Evolutionary conservation across 2,888 invertebrate species (phyloP), one percentile per base, ranked within the genome.

Genomic region (Opisthograptis luteolata): DNA sequence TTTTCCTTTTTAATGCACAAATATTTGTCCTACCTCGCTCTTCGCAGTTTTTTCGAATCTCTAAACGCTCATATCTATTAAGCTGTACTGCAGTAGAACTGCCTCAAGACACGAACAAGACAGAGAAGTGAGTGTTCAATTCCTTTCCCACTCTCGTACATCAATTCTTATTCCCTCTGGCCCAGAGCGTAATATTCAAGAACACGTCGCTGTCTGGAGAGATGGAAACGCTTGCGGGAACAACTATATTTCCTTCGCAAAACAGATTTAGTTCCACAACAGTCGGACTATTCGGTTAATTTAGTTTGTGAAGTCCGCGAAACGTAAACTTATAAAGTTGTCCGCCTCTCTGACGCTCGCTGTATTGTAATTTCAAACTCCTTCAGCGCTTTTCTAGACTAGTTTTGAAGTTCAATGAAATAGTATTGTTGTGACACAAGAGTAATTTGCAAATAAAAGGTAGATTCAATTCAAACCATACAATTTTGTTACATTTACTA

Each of bases 231-330:
- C 15, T 20, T 12, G 30, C 13, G 6, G 28, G 8, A 15, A 25
- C 42, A 19, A 32, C 9, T 27, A 14, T 10, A 31, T 27, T 31
- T 32, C 6, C n/a, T 17, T 14, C 13, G 24, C 25, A 9, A 35
- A 30, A 30, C 9, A 19, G 27, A 13, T 39, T 39, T 27, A 19
- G 9, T 8, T 17, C n/a, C 15, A 17, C 17, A 15, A 12, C 27
- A 28, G 41, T 40, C 17, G 32, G 32, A 30, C n/a, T 10, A 9
- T 37, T 34, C 25, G 10, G 34, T 20, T 34, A 27, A 43, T 50
- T 44, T 30, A 6, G 41, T 30, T 41, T 30, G 34, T 6, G 25
- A 15, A 41, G 41, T 34, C 9, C 10, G 9, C 20, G 39, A 3
- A 25, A 7, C 28, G 32, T 14, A 36, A 22, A 31, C 19, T 42